A percentile compares a stretch with the other conserved stretches of the same genome.
Conservation (phyloP, 1,140 invertebrate species). For the Heliconius hermathena region DNA sequence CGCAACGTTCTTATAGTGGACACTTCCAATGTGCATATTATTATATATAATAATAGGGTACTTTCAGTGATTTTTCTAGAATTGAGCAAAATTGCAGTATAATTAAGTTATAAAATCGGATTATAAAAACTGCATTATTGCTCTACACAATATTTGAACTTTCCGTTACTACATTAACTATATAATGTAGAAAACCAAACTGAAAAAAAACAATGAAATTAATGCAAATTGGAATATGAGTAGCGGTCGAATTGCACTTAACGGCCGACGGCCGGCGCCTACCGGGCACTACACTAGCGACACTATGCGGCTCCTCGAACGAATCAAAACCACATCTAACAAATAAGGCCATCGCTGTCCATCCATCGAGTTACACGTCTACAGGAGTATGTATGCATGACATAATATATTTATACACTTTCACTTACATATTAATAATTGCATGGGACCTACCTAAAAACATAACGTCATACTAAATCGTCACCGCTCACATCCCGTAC, state of each 20-base stretch:
- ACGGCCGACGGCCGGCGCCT: slow-evolving; percentile 42
- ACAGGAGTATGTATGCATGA: slow-evolving; percentile 71
- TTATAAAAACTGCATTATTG: slow-evolving; percentile 19
- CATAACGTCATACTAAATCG: slow-evolving; percentile 57
- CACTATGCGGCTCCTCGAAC: slow-evolving; percentile 47
- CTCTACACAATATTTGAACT: slow-evolving; percentile 21
- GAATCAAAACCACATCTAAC: slow-evolving; percentile 39
- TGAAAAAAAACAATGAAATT: slow-evolving; percentile 21
- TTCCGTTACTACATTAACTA: slow-evolving; percentile 16
- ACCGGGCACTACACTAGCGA: slow-evolving; percentile 69
- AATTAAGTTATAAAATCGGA: slow-evolving; percentile 12
- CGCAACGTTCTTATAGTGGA: slow-evolving; percentile 5
- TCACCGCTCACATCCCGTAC: slow-evolving; percentile 24
- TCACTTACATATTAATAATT: slow-evolving; percentile 78
- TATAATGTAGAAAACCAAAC: background rate
- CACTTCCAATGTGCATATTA: slow-evolving; percentile 9
- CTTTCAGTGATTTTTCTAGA: background rate
- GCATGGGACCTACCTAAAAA: slow-evolving; percentile 79
- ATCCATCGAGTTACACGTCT: slow-evolving; percentile 52
- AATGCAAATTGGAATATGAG: slow-evolving; percentile 57
- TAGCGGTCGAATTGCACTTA: slow-evolving; percentile 58
- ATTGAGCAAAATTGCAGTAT: slow-evolving; percentile 21
- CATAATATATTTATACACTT: slow-evolving; percentile 72
- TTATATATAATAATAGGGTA: slow-evolving; percentile 11
- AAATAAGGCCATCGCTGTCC: slow-evolving; percentile 72